Base-by-base conservation (phyloP, 2,888 invertebrate species). In the Timema podura region DNA sequence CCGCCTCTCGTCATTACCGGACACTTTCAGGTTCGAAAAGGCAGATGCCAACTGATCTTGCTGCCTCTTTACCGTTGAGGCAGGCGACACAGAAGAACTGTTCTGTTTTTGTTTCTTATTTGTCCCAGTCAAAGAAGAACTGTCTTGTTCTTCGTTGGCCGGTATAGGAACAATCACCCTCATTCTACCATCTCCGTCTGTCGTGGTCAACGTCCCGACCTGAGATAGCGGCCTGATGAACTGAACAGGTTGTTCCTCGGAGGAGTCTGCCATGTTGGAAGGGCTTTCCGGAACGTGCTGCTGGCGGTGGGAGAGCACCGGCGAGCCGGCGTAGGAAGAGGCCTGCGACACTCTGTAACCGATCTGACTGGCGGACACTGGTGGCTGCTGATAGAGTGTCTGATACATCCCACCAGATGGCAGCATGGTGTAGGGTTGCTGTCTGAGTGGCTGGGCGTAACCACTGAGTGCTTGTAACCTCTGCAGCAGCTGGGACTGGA, bases 201-300 rank as follows among this genome's bases (percentile, higher is more conserved):
- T 86, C 0, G 88, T 86, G 0, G 87, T 86, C 65, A 88, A 76
- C 3, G 87, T 86, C 0, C 86, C 87, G 73, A 86, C 86, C 76
- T 89, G 88, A 7, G 88, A 87, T 59, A 89, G 79, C 0, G 90
- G 89, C 80, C 89, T 88, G 72, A 90, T 89, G 75, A 89, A 89
- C 15, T 87, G 85, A n/a, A 75, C 74, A 70, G 66, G 79, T 75
- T 70, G 73, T 45, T 78, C 72, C 78, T 79, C n/a, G 77, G 79
- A 8, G 76, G 78, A 66, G 77, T 66, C 71, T 79, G 77, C 46
- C 78, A 72, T 45, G 30, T 75, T 78, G 71, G 74, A 77, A 73
- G 74, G 73, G 67, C 78, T 77, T 0, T 79, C 80, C 65, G 79
- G 71, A 2, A 64, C 75, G 73, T 69, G 74, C 71, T 61, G 75